Conservation (phyloP, 2,113 vertebrate genomes). For the Oryzias woworae region DNA sequence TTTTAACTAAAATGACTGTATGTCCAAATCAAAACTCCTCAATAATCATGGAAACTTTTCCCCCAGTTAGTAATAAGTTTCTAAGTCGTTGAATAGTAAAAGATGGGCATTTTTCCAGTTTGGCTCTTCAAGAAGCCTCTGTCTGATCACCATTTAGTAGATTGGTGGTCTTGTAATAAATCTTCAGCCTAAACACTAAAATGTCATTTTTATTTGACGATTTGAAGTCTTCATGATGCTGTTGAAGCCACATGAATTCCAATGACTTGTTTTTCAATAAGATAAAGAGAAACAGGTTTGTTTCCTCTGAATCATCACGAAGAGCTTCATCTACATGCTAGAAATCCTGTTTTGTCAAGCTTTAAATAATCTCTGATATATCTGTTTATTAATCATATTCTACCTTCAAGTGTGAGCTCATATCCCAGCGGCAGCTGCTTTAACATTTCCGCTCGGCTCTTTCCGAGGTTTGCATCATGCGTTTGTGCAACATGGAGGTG, state of each 20-base stretch:
- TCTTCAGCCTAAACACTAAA: too few relatives aligned
- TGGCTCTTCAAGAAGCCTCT: too few relatives aligned
- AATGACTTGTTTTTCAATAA: neutral
- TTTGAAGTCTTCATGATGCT: too few relatives aligned
- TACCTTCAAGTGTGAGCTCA: conserved; percentile 7
- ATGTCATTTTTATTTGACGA: too few relatives aligned
- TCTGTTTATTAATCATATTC: conserved; percentile 19
- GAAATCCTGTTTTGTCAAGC: neutral
- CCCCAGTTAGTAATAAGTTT: too few relatives aligned
- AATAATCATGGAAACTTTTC: too few relatives aligned
- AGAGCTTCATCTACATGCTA: neutral
- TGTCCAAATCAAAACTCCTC: too few relatives aligned
- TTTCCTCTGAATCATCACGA: neutral
- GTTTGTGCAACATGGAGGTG: conserved; percentile 24
- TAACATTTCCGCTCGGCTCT: conserved; percentile 9
- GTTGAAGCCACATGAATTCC: neutral
- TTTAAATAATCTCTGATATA: conserved; percentile 11
- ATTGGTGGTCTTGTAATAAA: too few relatives aligned
- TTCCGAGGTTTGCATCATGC: conserved; percentile 59
- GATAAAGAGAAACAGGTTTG: neutral
- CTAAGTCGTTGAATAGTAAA: too few relatives aligned
- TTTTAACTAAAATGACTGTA: too few relatives aligned
- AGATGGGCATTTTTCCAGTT: too few relatives aligned
- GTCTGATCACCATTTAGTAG: too few relatives aligned
- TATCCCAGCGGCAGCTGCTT: neutral